Conservation (phyloP, 2,113 vertebrate genomes). For the Crocuta crocuta region DNA sequence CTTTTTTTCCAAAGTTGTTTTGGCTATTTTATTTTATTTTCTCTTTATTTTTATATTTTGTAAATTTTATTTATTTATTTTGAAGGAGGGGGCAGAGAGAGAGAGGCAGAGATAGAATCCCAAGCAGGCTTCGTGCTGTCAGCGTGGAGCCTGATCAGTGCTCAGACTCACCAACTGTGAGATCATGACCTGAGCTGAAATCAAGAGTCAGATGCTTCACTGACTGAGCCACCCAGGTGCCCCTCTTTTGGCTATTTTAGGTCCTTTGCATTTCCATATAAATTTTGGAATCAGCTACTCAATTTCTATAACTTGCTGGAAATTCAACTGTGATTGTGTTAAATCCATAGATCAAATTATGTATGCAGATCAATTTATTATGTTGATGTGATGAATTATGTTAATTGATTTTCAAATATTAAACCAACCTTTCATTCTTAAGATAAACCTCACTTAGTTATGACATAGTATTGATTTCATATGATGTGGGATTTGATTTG, state of each 20-base stretch:
- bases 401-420: constrained; percentile 22
- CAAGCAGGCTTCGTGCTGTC: too few relatives aligned
- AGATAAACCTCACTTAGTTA: neutral
- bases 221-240: too few relatives aligned
- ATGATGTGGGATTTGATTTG: neutral
- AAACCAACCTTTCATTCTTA: neutral
- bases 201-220: too few relatives aligned
- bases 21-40: neutral
- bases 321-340: neutral
- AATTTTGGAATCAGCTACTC: neutral
- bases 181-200: too few relatives aligned
- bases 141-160: too few relatives aligned
- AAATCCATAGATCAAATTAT: neutral
- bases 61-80: too few relatives aligned
- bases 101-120: too few relatives aligned
- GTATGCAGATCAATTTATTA: neutral
- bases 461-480: neutral
- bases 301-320: neutral
- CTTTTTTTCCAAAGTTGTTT: neutral
- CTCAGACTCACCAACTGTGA: too few relatives aligned
- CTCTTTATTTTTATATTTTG: too few relatives aligned
- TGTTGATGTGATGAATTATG: neutral
- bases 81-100: too few relatives aligned
- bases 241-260: neutral
- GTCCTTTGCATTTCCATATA: neutral